Percentiles rank a stretch among this genome's conserved stretches.
Evolutionary conservation across 2,797 vertebrate species (phyloP).

Genomic region (Cryptoblepharus egeriae): DNA sequence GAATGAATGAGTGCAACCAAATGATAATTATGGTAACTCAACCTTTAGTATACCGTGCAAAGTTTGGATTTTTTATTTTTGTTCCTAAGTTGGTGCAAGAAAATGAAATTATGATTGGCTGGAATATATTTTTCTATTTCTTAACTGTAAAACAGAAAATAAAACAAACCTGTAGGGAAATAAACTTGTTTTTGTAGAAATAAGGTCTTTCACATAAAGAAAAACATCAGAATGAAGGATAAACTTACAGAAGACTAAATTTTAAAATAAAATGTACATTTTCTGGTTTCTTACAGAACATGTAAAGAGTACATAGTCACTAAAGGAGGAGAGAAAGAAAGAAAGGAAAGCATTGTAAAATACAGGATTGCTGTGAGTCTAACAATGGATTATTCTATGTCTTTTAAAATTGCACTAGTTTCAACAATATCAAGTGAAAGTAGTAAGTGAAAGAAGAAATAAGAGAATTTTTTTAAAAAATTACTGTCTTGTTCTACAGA

Average conservation of each 20-base stretch:
- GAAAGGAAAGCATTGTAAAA: too few relatives aligned
- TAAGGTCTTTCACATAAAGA: constrained; percentile 25
- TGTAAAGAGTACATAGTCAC: not conserved
- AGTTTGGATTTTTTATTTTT: constrained; percentile 26
- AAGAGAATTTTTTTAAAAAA: constrained; percentile 17
- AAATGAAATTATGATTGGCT: constrained; percentile 38
- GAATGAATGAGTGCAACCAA: rapidly evolving
- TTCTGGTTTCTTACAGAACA: not conserved
- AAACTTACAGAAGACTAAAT: constrained; percentile 3
- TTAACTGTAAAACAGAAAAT: constrained; percentile 9
- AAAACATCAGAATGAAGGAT: constrained; percentile 19
- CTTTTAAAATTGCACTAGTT: not conserved
- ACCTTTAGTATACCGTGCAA: constrained; percentile 23
- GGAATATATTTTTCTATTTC: constrained; percentile 40
- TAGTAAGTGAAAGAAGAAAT: not conserved
- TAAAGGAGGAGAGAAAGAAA: too few relatives aligned
- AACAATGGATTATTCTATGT: not conserved
- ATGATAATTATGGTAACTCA: not conserved
- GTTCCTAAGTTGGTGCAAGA: too few relatives aligned
- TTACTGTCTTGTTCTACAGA: not conserved
- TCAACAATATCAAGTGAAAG: not conserved
- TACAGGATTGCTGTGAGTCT: not conserved
- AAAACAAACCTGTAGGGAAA: constrained; percentile 11
- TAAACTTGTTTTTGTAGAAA: constrained; percentile 9
- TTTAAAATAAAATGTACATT: not conserved